phyloP scores from a whole-genome alignment of 2,797 vertebrate genomes.

The Moxostoma hubbsi region DNA sequence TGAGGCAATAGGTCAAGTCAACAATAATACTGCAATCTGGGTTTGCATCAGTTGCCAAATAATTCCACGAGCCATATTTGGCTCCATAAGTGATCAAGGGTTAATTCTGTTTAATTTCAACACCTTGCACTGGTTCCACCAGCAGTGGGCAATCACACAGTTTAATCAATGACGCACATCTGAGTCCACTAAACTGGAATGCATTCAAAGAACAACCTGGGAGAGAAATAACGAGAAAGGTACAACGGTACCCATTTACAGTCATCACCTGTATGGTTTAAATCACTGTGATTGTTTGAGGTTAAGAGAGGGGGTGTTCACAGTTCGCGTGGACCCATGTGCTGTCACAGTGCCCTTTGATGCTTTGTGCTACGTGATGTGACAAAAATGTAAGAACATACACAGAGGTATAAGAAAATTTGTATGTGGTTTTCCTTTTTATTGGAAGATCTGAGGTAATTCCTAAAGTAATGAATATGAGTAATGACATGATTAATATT shows the following conservation, averaged over 20 bases:
- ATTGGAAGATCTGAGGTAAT: constrained; percentile 8
- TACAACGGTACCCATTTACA: neutral
- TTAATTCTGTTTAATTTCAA: no score
- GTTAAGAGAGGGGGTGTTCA: neutral
- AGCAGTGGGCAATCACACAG: no score
- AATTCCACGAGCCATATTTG: no score
- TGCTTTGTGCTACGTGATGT: neutral
- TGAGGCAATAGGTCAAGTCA: no score
- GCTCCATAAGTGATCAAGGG: no score
- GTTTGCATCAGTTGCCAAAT: no score
- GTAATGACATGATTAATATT: neutral
- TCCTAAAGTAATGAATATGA: neutral
- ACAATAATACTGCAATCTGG: no score
- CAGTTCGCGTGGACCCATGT: neutral
- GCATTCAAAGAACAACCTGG: neutral
- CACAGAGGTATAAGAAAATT: neutral
- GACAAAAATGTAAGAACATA: neutral
- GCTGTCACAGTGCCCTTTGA: neutral
- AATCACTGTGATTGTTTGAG: neutral
- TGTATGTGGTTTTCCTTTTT: neutral
- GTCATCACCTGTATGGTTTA: neutral
- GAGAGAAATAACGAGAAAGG: neutral
- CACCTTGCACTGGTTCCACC: no score
- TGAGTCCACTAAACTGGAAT: no score
- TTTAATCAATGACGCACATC: no score